Evolutionary conservation across 2,113 vertebrate genomes (phyloP).

Genomic region (Chrysemys picta): DNA sequence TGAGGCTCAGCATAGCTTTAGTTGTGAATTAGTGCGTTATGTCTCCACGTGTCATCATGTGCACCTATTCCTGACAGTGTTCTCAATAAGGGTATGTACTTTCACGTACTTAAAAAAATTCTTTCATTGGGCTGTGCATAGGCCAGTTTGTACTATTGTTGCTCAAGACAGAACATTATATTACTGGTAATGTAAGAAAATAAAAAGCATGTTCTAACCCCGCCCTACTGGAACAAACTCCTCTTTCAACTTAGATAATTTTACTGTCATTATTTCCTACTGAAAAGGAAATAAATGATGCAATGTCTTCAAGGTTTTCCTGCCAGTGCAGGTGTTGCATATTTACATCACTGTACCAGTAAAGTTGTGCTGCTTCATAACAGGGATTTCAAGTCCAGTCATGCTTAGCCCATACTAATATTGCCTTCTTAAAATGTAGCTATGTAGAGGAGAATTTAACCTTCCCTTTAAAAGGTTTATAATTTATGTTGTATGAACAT

Average conservation of each 20-base stretch:
- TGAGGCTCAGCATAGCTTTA: background rate
- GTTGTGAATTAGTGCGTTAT: background rate
- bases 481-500: too few relatives aligned
- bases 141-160: background rate
- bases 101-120: background rate
- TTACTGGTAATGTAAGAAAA: background rate
- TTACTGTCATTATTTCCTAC: background rate
- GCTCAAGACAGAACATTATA: background rate
- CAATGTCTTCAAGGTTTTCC: conserved; percentile 15
- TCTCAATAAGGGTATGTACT: background rate
- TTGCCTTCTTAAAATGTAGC: background rate
- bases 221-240: background rate
- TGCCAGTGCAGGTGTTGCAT: fast-evolving
- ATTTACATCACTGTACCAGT: background rate
- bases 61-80: background rate
- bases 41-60: background rate
- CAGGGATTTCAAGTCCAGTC: conserved; percentile 5
- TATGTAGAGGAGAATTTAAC: background rate
- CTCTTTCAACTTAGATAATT: background rate
- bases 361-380: conserved; percentile 19
- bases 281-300: background rate
- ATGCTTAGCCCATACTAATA: fast-evolving
- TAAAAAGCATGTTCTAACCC: background rate
- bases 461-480: background rate
- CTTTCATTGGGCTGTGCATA: background rate